phyloP scores from a whole-genome alignment of 2,113 vertebrate genomes.

The Apteryx owenii region DNA sequence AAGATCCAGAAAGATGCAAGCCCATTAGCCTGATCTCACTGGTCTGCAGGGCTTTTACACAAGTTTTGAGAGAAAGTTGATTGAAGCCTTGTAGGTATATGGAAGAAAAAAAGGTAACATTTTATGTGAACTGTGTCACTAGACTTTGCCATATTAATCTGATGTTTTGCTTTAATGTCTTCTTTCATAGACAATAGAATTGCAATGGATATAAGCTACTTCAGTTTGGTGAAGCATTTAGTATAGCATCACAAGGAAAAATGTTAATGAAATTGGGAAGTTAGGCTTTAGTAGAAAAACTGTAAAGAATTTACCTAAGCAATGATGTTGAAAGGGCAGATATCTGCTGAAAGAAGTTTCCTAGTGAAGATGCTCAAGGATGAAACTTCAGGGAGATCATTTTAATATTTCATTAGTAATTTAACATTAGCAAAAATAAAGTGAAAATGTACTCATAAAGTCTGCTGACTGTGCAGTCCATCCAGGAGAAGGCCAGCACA shows the following conservation, averaged over 20 bases:
- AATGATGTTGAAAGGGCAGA: not conserved
- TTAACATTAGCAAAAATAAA: not conserved
- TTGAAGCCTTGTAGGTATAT: not conserved
- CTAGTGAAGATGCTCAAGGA: not conserved
- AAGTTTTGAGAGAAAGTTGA: not conserved
- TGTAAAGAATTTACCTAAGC: not conserved
- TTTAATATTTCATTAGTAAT: not conserved
- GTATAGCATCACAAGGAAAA: not conserved
- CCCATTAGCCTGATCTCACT: not conserved
- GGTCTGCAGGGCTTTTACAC: not conserved
- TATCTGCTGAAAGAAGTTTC: not conserved
- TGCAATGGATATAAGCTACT: not conserved
- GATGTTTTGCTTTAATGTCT: not conserved
- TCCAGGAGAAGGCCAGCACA: not conserved
- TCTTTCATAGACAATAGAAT: not conserved
- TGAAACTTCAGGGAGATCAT: not conserved
- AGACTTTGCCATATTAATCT: not conserved
- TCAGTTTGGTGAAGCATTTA: not conserved
- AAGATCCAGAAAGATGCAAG: not conserved
- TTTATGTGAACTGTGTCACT: not conserved
- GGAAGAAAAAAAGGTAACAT: not conserved
- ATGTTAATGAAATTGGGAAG: not conserved
- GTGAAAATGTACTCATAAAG: not conserved
- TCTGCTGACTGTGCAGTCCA: not conserved
- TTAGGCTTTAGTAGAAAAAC: not conserved